Evolutionary conservation across 2,888 invertebrate genomes (phyloP), one percentile per base, ranked within the genome.

Genomic region (Eumacrocentrus americanus): DNA sequence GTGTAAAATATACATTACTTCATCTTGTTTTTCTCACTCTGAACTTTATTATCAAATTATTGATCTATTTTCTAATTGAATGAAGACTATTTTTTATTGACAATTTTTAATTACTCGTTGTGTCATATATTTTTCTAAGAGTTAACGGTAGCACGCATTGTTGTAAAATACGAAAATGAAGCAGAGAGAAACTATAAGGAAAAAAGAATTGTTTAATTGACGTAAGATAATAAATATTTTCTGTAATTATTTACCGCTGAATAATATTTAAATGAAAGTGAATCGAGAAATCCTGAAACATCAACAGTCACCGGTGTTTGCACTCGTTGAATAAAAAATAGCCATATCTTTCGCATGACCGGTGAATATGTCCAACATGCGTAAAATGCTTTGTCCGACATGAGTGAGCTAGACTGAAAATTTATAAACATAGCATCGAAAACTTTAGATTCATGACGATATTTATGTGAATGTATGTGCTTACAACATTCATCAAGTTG

Each of bases 241-340:
- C 14, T 12, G 12, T 7, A 25, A 2, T 29, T n/a, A 20, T 25
- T 35, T 22, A 16, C 66, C 57, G 65, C 58, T 20, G 67, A 60
- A 16, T 67, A 72, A 23, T 63, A 70, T 1, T 59, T 60, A 22
- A 68, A 42, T 0, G 70, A 70, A 3, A 70, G 51, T 18, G 40
- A 34, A 1, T 64, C 68, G 20, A 70, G 51, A 12, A 72, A 18
- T 9, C 62, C 67, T 1, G 34, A 55, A 4, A 72, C 48, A 2
- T 22, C 48, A 7, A 71, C 29, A 16, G 23, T 6, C 3, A 67
- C 40, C 1, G 71, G 69, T n/a, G 59, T 35, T 3, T 68, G 71
- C 11, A 62, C 56, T 51, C 63, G 48, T 25, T 4, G 34, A 1
- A 64, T 34, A 20, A 64, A 35, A 23, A 58, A 47, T 1, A 44